Percentiles rank a stretch among this genome's conserved stretches.
phyloP scores from a whole-genome alignment of 2,113 vertebrate genomes.

The Hepsetus odoe region DNA sequence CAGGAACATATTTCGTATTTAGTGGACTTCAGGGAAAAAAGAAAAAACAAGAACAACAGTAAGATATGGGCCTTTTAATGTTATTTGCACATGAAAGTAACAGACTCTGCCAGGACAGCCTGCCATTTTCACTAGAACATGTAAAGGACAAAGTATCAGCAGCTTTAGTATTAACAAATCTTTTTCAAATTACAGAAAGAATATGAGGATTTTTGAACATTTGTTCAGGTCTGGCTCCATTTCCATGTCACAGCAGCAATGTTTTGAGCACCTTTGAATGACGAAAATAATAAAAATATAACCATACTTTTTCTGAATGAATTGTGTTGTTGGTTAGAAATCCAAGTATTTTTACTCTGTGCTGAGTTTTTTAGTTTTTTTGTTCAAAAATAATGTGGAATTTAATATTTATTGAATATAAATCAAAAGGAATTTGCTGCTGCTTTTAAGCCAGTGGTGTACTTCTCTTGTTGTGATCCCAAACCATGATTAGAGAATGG shows the following conservation, averaged over 20 bases:
- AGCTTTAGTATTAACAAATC: not conserved
- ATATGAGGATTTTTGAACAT: not conserved
- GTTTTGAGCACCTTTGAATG: not conserved
- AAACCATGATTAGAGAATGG: slow-evolving; percentile 11
- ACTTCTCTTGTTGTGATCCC: slow-evolving; percentile 23
- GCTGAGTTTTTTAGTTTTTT: not conserved
- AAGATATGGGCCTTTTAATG: not conserved
- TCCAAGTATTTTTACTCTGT: not conserved
- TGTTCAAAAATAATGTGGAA: not conserved
- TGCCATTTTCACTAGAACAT: not conserved
- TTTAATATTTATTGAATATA: not conserved
- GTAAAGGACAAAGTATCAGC: not conserved
- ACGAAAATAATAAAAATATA: slow-evolving; percentile 16
- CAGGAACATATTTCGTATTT: too few relatives aligned
- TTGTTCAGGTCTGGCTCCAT: not conserved
- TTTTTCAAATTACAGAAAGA: not conserved
- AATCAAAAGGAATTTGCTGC: not conserved
- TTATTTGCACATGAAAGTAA: not conserved
- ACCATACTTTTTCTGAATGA: not conserved
- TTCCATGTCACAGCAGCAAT: not conserved
- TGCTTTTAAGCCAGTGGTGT: not conserved
- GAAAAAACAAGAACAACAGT: too few relatives aligned
- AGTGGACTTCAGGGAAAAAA: too few relatives aligned
- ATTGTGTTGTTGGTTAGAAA: not conserved
- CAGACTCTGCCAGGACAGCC: not conserved